Evolutionary conservation across 2,113 vertebrate species (phyloP).

Genomic region (Mustela nigripes): DNA sequence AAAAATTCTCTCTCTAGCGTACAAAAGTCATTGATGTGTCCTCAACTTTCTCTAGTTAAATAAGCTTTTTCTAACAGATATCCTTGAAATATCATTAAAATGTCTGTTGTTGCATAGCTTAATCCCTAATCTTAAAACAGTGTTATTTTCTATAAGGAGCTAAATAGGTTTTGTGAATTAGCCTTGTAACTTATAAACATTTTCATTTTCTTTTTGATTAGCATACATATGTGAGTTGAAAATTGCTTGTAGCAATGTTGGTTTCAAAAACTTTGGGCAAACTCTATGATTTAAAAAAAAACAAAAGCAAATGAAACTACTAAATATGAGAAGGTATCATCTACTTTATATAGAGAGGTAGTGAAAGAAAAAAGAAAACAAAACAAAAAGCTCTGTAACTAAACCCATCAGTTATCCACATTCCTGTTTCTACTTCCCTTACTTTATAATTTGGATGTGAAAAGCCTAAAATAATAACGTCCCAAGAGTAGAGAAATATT

Average conservation of each 20-base stretch:
- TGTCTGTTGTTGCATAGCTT: neutral
- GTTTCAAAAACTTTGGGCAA: neutral
- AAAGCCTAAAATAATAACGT: neutral
- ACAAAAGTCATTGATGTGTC: neutral
- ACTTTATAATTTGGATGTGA: conserved; percentile 29
- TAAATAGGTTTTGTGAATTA: neutral
- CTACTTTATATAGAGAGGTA: neutral
- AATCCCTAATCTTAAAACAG: neutral
- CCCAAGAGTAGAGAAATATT: neutral
- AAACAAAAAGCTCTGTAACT: neutral
- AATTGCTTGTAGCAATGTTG: neutral
- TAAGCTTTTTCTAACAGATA: neutral
- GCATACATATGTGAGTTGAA: neutral
- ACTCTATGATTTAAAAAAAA: neutral
- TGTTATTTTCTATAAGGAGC: neutral
- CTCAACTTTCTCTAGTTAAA: neutral
- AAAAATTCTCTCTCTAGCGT: neutral
- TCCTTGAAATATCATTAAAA: neutral
- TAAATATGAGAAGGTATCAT: neutral
- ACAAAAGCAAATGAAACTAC: neutral
- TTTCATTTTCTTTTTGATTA: neutral
- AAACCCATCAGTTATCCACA: neutral
- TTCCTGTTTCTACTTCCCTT: neutral
- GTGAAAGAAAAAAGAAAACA: neutral
- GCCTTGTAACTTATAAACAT: neutral